Evolutionary conservation across 1,140 invertebrate genomes (phyloP).

Genomic region (Chlorops oryzae): DNA sequence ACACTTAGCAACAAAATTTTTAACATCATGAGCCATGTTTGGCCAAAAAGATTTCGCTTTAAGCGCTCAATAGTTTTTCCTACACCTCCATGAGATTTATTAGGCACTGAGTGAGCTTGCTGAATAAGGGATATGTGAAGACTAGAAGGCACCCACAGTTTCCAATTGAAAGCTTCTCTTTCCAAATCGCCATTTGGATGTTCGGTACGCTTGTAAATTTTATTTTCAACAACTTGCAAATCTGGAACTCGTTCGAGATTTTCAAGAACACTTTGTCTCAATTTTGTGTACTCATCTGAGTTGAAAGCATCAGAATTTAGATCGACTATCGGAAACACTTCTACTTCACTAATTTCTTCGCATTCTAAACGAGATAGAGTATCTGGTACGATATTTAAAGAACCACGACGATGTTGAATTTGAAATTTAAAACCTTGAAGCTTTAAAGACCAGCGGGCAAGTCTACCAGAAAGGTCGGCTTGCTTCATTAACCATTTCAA

Average conservation of each 20-base stretch:
- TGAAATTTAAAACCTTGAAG: slow-evolving; percentile 25
- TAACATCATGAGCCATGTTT: background rate
- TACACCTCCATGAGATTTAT: slow-evolving; percentile 5
- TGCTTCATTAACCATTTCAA: slow-evolving; percentile 26
- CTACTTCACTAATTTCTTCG: background rate
- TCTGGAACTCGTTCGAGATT: background rate
- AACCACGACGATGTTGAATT: slow-evolving; percentile 44
- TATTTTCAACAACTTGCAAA: background rate
- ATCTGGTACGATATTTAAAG: slow-evolving; percentile 35
- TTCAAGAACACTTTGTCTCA: background rate
- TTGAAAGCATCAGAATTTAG: background rate
- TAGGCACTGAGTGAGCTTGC: background rate
- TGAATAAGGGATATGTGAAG: background rate
- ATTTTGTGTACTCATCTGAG: background rate
- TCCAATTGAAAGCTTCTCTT: background rate
- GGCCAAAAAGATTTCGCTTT: background rate
- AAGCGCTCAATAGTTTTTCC: background rate
- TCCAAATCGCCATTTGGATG: background rate
- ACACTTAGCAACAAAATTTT: slow-evolving; percentile 1
- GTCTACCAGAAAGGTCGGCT: slow-evolving; percentile 24
- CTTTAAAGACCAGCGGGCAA: slow-evolving; percentile 35
- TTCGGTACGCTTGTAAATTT: background rate
- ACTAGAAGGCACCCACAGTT: background rate
- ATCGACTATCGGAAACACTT: slow-evolving; percentile 1
- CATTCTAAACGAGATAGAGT: slow-evolving; percentile 24